Percentiles rank a stretch among this genome's conserved stretches.
phyloP scores from a whole-genome alignment of 2,888 invertebrate species.

The Rhimphoctona megacephalus region DNA sequence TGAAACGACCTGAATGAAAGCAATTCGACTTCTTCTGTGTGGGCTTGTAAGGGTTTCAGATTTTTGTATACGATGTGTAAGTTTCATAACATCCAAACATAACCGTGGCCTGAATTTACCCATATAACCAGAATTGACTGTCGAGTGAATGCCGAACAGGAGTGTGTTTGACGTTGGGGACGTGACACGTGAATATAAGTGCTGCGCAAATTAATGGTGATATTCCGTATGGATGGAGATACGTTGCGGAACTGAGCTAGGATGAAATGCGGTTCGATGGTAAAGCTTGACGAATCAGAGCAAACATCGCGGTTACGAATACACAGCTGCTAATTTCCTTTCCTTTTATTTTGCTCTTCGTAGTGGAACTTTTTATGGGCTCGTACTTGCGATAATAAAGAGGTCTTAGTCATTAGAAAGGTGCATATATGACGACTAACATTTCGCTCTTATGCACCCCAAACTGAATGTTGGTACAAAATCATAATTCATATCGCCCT shows the following conservation, averaged over 20 bases:
- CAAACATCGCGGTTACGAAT: constrained; percentile 27
- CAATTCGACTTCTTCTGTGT: background rate
- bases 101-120: constrained; percentile 46
- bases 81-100: constrained; percentile 25
- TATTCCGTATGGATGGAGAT: constrained; percentile 42
- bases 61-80: background rate
- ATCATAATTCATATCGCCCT: background rate
- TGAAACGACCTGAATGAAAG: background rate
- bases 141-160: constrained; percentile 36
- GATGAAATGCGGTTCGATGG: constrained; percentile 7
- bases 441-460: background rate
- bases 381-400: background rate
- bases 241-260: constrained; percentile 19
- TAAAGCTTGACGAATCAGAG: constrained; percentile 29
- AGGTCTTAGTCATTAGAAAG: background rate
- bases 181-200: constrained; percentile 61
- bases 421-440: background rate
- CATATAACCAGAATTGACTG: constrained; percentile 45
- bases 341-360: background rate
- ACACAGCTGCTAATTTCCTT: background rate
- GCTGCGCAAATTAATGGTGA: constrained; percentile 51
- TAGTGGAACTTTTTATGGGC: background rate
- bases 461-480: background rate
- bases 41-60: background rate
- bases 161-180: constrained; percentile 58